Base-by-base conservation (phyloP, 2,113 vertebrate species). In the Siniperca knerii region DNA sequence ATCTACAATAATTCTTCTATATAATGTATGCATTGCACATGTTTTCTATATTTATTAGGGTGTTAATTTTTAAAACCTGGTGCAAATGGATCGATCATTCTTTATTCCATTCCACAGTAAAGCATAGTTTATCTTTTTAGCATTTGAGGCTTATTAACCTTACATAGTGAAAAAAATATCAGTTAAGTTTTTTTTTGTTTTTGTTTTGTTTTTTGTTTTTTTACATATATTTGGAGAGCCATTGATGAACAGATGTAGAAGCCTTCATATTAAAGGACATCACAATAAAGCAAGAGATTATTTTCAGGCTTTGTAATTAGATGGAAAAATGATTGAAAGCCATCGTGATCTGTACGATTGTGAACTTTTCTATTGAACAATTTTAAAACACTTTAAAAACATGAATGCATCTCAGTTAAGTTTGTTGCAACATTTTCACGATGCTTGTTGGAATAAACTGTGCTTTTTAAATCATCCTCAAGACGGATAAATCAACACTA, bases 21-120 rank as follows among this genome's bases (percentile, higher is more conserved):
- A 8, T 82, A 62, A 92, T 87, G 81, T 81, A 86, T 86, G 72
- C 90, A 92, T 94, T 94, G 82, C 89, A 77, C 73, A 10, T 58
- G 20, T 78, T 90, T 74, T 76, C 52, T 75, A 4, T 84, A 79
- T 91, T 90, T 92, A 88, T 90, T 65, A 80, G 84, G 77, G 20
- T 84, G 64, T 82, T 84, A 0, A 76, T 55, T 75, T 91, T 89
- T 87, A 76, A 90, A 81, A 42, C 48, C 23, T 64, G 71, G 15
- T 82, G 21, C 35, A 79, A 54, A 72, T n/a, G 23, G 44, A 37
- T 44, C 54, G 0, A 21, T 73, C 21, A 23, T 25, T 81, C 37
- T 71, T 74, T n/a, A 66, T 61, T 71, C n/a, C 40, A 60, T 87
- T 89, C 72, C 75, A 23, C 33, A 44, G 65, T 57, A 35, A 73